Base-by-base conservation (phyloP, 30 jellyfish, hydroid and myxozoan genomes). In the Mastigias papua region DNA sequence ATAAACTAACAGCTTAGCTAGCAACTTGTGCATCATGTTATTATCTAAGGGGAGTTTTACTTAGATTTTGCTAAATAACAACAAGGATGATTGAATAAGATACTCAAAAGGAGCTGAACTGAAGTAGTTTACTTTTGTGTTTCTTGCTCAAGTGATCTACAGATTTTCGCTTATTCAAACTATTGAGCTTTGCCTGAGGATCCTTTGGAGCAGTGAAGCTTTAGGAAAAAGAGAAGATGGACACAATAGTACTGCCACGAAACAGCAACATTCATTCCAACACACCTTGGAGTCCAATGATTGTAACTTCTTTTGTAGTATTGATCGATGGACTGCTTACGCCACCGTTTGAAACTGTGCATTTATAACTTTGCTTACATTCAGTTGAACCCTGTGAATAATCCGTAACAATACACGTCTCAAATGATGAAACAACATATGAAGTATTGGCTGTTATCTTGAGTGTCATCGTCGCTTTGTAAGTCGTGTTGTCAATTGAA, bases 231-330 rank as follows among this genome's bases (percentile, higher is more conserved):
- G 13, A 42, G 0, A 0, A 42, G 54, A 8, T 4, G 0, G 54
- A 42, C 7, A 42, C 7, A 42, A 42, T 4, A 15, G 13, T 4
- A 42, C 54, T 4, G 13, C 13, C 13, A n/a, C 54, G 7, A 4
- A 4, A 42, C 7, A 28, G 7, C 22, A 32, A 16, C 7, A 0
- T 15, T 4, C 7, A 28, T 29, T 20, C 17, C 32, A 4, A 6
- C 71, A 16, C 57, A 85, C 94, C 94, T 50, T 19, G 42, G 7
- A 85, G 67, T 11, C 84, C 94, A 17, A 79, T 72, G 20, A 85
- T 83, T 17, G 73, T 75, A 1, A 85, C 81, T 65, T 67, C 67
- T 13, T 63, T 10, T 7, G 76, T 62, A 20, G 25, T 34, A 22
- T 75, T 65, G 10, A 58, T 30, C 0, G 54, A 37, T 25, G 85